A percentile compares a stretch with the other conserved stretches of the same genome.
phyloP scores from a whole-genome alignment of 2,797 vertebrate genomes.

The Euthynnus affinis region DNA sequence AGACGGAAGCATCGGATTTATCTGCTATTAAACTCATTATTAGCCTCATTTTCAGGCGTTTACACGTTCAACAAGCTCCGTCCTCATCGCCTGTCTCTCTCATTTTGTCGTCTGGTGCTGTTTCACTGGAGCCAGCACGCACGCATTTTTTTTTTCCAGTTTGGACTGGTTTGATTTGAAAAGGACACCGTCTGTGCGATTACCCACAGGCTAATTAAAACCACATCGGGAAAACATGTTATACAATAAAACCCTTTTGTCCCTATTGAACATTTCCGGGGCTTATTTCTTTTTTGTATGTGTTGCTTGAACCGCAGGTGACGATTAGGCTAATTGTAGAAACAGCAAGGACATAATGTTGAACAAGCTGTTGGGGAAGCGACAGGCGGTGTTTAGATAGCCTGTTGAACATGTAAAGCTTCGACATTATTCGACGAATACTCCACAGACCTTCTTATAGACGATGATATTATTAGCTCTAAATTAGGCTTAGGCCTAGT shows the following conservation, averaged over 20 bases:
- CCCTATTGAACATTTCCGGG: not conserved
- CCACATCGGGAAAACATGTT: not conserved
- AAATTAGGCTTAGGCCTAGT: constrained; percentile 72
- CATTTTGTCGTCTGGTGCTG: constrained; percentile 10
- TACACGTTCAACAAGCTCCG: not conserved
- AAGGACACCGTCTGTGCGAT: constrained; percentile 56
- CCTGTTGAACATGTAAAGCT: constrained; percentile 10
- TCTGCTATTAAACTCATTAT: constrained; percentile 30
- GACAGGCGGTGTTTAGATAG: not conserved
- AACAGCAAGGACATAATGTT: constrained; percentile 68
- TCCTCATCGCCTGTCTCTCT: constrained; percentile 13
- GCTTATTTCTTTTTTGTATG: constrained; percentile 11
- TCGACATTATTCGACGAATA: constrained; percentile 49
- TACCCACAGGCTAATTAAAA: constrained; percentile 41
- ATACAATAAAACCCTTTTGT: not conserved
- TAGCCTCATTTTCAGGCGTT: constrained; percentile 17
- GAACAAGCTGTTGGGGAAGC: not conserved
- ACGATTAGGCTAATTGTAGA: constrained; percentile 60
- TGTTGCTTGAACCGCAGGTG: constrained; percentile 31
- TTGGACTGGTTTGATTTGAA: constrained; percentile 80
- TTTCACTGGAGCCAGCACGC: constrained; percentile 51
- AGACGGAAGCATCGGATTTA: constrained; percentile 35
- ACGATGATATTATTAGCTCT: constrained; percentile 54
- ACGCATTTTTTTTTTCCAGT: constrained; percentile 78
- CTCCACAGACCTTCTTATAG: not conserved